These are phyloP conservation scores for Sebastes taczanowskii DNA, from an alignment of 2,797 vertebrate genomes.

Conservation along the genomic window DNA sequence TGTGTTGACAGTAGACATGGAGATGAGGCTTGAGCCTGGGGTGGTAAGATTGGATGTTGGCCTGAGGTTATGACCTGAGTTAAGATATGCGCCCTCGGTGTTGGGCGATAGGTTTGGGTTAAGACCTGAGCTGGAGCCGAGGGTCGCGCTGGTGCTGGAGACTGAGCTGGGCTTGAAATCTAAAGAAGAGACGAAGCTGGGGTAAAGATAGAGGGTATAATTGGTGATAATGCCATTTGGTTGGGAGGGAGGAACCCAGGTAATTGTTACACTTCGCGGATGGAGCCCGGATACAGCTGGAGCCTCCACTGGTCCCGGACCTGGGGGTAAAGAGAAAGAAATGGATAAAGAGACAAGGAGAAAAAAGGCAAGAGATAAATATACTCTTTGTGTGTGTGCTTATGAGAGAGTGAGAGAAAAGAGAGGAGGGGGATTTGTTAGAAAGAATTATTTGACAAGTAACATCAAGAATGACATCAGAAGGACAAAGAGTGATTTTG, in stretches of 20 bases:
- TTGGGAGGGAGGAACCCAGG: conserved; percentile 65
- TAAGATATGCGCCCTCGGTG: conserved; percentile 11
- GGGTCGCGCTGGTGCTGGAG: neutral
- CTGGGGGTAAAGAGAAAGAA: conserved; percentile 36
- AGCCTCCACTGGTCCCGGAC: conserved; percentile 61
- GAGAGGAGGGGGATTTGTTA: conserved; percentile 35
- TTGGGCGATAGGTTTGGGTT: neutral
- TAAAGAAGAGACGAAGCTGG: neutral
- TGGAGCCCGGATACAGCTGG: conserved; percentile 55
- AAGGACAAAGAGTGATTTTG: conserved; percentile 76
- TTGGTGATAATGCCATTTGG: conserved; percentile 72
- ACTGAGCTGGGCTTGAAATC: conserved; percentile 22
- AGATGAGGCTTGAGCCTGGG: conserved; percentile 1
- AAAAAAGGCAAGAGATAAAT: neutral
- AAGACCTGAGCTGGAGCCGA: conserved; percentile 16
- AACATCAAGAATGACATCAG: conserved; percentile 73
- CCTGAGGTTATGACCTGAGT: conserved; percentile 12
- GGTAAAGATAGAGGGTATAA: conserved; percentile 65
- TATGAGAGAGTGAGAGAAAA: conserved; percentile 12
- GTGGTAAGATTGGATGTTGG: conserved; percentile 21
- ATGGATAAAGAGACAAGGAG: neutral
- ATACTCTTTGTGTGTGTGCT: neutral
- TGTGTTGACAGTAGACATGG: neutral
- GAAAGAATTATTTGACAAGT: conserved; percentile 59
- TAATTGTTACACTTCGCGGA: conserved; percentile 53